A percentile compares a stretch with the other conserved stretches of the same genome.
Evolutionary conservation across 2,888 invertebrate species (phyloP).

Genomic region (Polydrusus tereticollis): DNA sequence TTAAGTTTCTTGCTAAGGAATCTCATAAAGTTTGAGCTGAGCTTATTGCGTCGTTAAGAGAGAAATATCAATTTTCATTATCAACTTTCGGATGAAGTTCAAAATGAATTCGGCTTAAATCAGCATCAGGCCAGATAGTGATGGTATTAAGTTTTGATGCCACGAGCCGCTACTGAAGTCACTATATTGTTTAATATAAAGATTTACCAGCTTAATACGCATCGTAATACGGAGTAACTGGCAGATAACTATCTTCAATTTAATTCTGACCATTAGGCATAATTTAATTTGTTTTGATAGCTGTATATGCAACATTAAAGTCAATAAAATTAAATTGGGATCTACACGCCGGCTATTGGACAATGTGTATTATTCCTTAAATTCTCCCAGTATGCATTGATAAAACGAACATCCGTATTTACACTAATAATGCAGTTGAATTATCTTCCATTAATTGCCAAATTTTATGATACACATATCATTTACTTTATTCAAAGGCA

Average conservation of each 20-base stretch:
- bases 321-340: conserved; percentile 18
- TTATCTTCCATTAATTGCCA: too few species aligned
- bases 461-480: too few species aligned
- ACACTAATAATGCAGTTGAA: too few species aligned
- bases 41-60: not conserved
- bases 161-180: not conserved
- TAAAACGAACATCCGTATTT: not conserved
- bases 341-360: conserved; percentile 4
- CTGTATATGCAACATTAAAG: conserved; percentile 16
- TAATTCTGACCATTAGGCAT: conserved; percentile 12
- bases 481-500: too few species aligned
- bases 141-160: not conserved
- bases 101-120: not conserved
- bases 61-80: too few species aligned
- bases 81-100: too few species aligned
- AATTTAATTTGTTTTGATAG: conserved; percentile 22
- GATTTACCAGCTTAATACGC: not conserved
- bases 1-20: not conserved
- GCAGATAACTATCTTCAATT: conserved; percentile 13
- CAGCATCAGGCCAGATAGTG: too few species aligned
- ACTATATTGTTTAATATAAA: not conserved
- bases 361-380: conserved; percentile 1
- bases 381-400: not conserved
- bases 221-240: not conserved
- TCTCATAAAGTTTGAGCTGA: not conserved